These are phyloP conservation scores for Cyclophora albipunctata DNA, from an alignment of 2,888 invertebrate genomes.

Conservation along the genomic window DNA sequence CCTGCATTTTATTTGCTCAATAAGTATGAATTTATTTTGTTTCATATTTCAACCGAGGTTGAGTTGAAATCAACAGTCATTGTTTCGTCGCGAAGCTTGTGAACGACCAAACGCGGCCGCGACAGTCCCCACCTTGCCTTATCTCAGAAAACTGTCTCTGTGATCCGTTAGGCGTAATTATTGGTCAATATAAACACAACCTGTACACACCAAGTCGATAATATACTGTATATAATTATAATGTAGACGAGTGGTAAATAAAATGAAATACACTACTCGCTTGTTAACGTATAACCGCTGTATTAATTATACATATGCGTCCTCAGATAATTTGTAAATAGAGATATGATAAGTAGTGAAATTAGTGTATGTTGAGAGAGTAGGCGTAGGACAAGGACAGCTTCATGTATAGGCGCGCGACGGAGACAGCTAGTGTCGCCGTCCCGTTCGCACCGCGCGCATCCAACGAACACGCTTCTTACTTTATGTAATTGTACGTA, in stretches of 20 bases:
- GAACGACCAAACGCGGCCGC: conserved; percentile 19
- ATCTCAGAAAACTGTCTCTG: conserved; percentile 67
- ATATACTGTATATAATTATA: conserved; percentile 20
- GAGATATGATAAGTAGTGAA: conserved; percentile 10
- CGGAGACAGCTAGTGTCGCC: conserved; percentile 7
- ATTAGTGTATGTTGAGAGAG: conserved; percentile 3
- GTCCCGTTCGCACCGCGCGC: conserved; percentile 4
- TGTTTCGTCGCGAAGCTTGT: conserved; percentile 6
- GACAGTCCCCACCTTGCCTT: conserved; percentile 67
- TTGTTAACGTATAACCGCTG: conserved; percentile 13
- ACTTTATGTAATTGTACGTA: conserved; percentile 57
- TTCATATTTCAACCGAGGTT: background rate
- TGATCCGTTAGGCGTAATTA: conserved; percentile 66
- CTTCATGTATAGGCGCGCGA: background rate
- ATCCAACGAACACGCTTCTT: conserved; percentile 37
- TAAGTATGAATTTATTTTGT: background rate
- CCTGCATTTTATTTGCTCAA: conserved; percentile 2
- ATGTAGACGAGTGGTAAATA: conserved; percentile 20
- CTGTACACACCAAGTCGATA: conserved; percentile 20
- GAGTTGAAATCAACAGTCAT: conserved; percentile 1
- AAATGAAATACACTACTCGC: conserved; percentile 6
- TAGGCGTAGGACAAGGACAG: background rate
- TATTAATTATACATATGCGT: conserved; percentile 8
- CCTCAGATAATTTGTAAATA: conserved; percentile 23
- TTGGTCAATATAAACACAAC: conserved; percentile 32